Evolutionary conservation across 2,113 vertebrate species (phyloP), one percentile per base, ranked within the genome.

Genomic region (Sinocyclocheilus rhinocerous): DNA sequence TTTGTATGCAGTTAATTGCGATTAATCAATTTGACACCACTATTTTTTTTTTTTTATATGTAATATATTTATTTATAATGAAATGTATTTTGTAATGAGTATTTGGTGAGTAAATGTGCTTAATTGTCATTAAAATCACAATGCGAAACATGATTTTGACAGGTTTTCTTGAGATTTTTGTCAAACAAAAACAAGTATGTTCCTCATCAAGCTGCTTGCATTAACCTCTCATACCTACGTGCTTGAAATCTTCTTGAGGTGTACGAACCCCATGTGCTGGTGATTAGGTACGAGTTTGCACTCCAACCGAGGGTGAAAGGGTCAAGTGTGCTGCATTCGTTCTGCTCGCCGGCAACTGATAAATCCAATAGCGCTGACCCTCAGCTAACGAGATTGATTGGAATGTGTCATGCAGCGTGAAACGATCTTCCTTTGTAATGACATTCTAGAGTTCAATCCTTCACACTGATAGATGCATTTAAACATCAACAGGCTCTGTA

Each of bases 291-390:
- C n/a, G 52, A 77, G 22, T n/a, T 55, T 50, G 26, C 50, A 29
- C 81, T 84, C 45, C 11, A 29, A 39, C 33, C 75, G 36, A 67
- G 65, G 80, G 61, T 84, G 75, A 86, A 36, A 15, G 65, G 87
- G 81, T 88, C 59, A 86, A 69, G 76, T 67, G 69, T 61, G 61
- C 48, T 69, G 57, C 45, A 67, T 86, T 79, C 59, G 69, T 42
- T 85, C 83, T 84, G 81, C 75, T 76, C 50, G 15, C 29, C 24
- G 11, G 33, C 76, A 15, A 18, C 39, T 87, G 70, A 77, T 77
- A 13, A 87, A 85, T 84, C 83, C 83, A 85, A 87, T 87, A 87
- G 85, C 16, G 78, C 88, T 85, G 85, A 89, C 83, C 83, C 59
- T 81, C 70, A 72, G 63, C 63, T 82, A 69, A 72, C 15, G 2